Evolutionary conservation across 2,888 invertebrate species (phyloP).

Genomic region (Oligia strigilis): DNA sequence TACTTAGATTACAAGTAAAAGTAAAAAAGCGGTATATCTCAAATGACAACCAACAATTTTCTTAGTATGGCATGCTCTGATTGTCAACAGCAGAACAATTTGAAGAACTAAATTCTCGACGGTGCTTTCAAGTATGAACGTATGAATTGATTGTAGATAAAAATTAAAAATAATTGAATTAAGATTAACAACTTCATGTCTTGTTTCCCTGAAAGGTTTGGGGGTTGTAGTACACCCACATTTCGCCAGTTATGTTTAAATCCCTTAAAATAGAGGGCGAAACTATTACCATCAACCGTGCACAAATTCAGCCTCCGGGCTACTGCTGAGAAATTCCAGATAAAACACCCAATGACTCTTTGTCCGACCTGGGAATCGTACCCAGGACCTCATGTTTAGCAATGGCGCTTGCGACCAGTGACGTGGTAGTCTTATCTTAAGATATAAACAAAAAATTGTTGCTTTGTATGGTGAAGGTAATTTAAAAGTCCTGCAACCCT

Average conservation of each 20-base stretch:
- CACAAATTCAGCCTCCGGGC: no score
- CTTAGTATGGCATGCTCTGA: conserved; percentile 57
- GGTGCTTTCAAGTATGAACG: conserved; percentile 55
- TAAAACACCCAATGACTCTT: neutral
- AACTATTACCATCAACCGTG: neutral
- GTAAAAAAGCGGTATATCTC: conserved; percentile 42
- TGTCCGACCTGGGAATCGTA: neutral
- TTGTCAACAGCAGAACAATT: conserved; percentile 42
- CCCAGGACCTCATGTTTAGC: neutral
- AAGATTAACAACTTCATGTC: neutral
- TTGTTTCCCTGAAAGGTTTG: neutral
- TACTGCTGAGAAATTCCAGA: neutral
- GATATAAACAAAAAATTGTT: neutral
- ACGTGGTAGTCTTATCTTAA: neutral
- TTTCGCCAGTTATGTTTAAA: neutral
- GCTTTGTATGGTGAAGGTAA: no score
- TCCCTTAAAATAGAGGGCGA: neutral
- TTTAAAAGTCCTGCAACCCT: neutral
- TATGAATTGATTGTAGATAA: conserved; percentile 58
- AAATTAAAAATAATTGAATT: neutral
- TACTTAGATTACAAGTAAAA: conserved; percentile 54
- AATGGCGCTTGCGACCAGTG: neutral
- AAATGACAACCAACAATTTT: conserved; percentile 64
- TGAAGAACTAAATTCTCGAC: conserved; percentile 42
- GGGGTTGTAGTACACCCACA: neutral